Conservation (phyloP, 2,888 invertebrate species). For the Ichneumon xanthorius region DNA sequence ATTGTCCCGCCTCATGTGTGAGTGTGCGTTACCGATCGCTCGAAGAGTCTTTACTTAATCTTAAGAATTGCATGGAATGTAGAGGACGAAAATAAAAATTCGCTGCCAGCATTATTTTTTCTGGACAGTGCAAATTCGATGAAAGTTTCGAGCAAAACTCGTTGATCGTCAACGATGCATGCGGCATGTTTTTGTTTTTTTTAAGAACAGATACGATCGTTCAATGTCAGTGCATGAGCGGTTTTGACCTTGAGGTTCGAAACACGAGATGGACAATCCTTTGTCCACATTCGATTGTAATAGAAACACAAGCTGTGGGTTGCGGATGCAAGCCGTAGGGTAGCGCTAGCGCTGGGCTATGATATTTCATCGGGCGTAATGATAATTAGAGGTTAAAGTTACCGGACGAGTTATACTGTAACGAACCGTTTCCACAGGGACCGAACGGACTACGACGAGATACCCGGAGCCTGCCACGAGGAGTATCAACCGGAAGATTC, state of each 20-base stretch:
- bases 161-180: conserved; percentile 29
- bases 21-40: neutral
- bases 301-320: neutral
- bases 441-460: conserved; percentile 77
- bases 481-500: conserved; percentile 72
- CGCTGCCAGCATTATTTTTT: neutral
- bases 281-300: neutral
- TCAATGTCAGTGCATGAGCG: neutral
- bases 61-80: conserved; percentile 41
- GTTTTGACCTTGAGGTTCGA: neutral
- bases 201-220: neutral
- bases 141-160: neutral
- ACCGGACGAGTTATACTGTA: conserved; percentile 58
- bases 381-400: conserved; percentile 12
- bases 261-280: neutral
- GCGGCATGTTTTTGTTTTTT: conserved; percentile 51
- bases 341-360: neutral
- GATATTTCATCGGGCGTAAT: neutral
- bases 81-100: neutral
- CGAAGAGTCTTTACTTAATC: conserved; percentile 5
- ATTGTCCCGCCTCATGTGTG: conserved; percentile 12
- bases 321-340: neutral
- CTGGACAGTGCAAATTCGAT: neutral
- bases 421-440: conserved; percentile 79
- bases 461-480: conserved; percentile 78